Evolutionary conservation across 2,888 invertebrate genomes (phyloP), one percentile per base, ranked within the genome.

Genomic region (Lycocerus yunnanus): DNA sequence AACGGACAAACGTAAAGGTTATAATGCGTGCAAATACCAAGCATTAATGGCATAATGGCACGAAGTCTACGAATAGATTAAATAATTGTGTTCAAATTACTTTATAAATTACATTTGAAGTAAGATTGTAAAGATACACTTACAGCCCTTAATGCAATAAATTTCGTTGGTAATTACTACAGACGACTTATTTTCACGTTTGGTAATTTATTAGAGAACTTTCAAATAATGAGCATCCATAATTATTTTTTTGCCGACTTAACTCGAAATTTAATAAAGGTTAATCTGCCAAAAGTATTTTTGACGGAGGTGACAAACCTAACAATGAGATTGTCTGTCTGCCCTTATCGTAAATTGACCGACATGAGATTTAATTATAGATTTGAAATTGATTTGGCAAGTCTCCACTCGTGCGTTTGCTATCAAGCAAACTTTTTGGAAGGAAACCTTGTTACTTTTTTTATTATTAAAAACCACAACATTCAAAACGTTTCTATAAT

Each of bases 1-100:
- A 60, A 66, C 66, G 70, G 70, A 72, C 73, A 69, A 73, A 73
- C 68, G 72, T 73, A 73, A 18, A 69, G 73, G 73, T 73, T 69
- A 68, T 59, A 69, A 69, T 66, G 73, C 73, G 69, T 73, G 58
- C 58, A 69, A 72, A 73, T 73, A 65, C 69, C 73, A 66, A 69
- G 66, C 68, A 65, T 73, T 73, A 69, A 61, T 61, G 61, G 18
- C 27, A 69, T 65, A 24, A 66, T 58, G 65, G 65, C 15, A 61
- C 61, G 18, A 15, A 72, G 72, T 68, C 68, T 65, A 24, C 58
- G 68, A 68, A 72, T 72, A 68, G 68, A 73, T 69, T 73, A 69
- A 69, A 73, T 69, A 73, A 72, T 72, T 72, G 68, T 68, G 15
- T 61, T 61, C 18, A 18, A 61, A 61, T 18, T 61, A 61, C 61